Evolutionary conservation across 2,113 vertebrate genomes (phyloP).

Genomic region (Gracilinanus agilis): DNA sequence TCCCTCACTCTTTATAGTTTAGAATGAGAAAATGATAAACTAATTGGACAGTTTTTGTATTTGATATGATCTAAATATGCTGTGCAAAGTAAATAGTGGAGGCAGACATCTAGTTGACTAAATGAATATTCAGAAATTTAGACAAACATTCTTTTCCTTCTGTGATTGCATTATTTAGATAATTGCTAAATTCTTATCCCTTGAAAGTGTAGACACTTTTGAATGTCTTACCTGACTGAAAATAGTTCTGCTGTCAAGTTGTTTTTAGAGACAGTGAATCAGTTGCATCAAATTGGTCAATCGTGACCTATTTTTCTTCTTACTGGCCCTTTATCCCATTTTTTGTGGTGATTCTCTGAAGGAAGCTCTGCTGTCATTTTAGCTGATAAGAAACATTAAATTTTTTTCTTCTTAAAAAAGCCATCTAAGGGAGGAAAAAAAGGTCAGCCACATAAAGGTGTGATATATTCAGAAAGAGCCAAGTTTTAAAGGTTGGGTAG

Average conservation of each 20-base stretch:
- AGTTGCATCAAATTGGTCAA: constrained; percentile 78
- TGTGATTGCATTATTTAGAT: constrained; percentile 42
- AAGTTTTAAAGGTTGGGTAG: constrained; percentile 59
- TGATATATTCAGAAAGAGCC: constrained; percentile 64
- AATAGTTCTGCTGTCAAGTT: constrained; percentile 72
- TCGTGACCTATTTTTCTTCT: constrained; percentile 82
- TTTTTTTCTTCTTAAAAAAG: constrained; percentile 48
- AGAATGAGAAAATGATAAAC: neutral
- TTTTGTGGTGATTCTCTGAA: constrained; percentile 73
- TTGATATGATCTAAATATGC: neutral
- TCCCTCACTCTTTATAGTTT: neutral
- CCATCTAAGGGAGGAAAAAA: constrained; percentile 69
- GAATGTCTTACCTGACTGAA: constrained; percentile 70
- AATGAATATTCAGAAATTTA: constrained; percentile 25
- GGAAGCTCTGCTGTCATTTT: constrained; percentile 66
- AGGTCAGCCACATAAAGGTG: constrained; percentile 51
- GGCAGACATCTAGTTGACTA: constrained; percentile 23
- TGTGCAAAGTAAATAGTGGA: constrained; percentile 1
- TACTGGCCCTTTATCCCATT: constrained; percentile 77
- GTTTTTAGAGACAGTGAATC: constrained; percentile 75
- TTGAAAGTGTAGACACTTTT: constrained; percentile 48
- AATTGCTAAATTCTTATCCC: constrained; percentile 56
- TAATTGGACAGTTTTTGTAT: neutral
- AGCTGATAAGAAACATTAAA: constrained; percentile 72
- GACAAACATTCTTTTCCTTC: neutral